Evolutionary conservation across 2,113 vertebrate genomes (phyloP), one percentile per base, ranked within the genome.

Genomic region (Takifugu bimaculatus): DNA sequence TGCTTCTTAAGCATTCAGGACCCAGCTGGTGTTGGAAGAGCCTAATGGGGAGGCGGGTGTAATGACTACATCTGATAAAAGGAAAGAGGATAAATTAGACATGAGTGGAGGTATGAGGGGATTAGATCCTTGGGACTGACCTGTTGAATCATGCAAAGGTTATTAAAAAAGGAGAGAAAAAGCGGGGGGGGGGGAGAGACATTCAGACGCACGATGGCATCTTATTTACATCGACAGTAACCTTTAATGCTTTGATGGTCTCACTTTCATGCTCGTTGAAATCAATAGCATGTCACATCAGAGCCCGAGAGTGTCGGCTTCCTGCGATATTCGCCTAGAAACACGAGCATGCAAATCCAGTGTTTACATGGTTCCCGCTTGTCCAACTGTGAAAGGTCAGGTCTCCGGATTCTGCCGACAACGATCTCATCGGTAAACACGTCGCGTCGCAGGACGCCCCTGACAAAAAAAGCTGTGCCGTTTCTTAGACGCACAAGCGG

Each of bases 41-140:
- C 70, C 83, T 70, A 72, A 77, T 72, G 80, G 84, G 67, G 80
- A 64, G 61, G 60, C 70, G 77, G 77, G 61, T 77, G 81, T 87
- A 88, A 88, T 87, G 84, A 86, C 79, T 76, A 78, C 74, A 83
- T 87, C 80, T 82, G 80, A 86, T 85, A 77, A 81, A 78, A 74
- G 70, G 15, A 10, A 74, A 79, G 62, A 75, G 67, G 68, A 79
- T 85, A 65, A 85, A 87, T 88, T 80, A 86, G 80, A 85, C 71
- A 87, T 87, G 79, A 86, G 72, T 60, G 74, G 78, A 85, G 80
- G 83, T 74, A 87, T 87, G 79, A 86, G 72, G 63, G 74, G 84
- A 85, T 87, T 83, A 85, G 74, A 78, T 74, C 74, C 81, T 72
- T 57, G 77, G 82, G 79, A 85, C 82, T 84, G 80, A 89, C 87